Conservation (phyloP, 2,113 vertebrate genomes). For the Martes martes region DNA sequence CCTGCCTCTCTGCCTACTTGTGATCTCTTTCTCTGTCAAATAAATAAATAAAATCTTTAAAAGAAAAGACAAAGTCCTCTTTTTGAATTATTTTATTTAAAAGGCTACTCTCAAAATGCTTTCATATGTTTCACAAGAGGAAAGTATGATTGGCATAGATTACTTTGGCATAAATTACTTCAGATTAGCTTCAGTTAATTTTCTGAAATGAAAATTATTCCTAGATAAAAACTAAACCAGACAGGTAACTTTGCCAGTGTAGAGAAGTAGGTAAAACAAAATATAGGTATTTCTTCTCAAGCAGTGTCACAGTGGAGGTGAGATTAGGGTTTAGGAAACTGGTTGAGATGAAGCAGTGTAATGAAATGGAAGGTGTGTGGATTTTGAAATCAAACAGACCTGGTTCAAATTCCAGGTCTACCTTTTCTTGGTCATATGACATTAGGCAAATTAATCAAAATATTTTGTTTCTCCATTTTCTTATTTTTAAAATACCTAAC, state of each 20-base stretch:
- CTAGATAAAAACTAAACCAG: neutral
- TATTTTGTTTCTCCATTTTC: conserved; percentile 3
- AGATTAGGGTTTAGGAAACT: neutral
- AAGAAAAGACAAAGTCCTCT: neutral
- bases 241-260: neutral
- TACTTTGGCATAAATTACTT: neutral
- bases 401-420: neutral
- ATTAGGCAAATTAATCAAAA: conserved; percentile 3
- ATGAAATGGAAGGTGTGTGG: neutral
- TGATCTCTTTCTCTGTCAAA: too few species aligned
- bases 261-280: neutral
- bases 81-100: conserved; percentile 43
- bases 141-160: neutral
- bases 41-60: too few species aligned
- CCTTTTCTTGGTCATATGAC: neutral
- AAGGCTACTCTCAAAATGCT: neutral
- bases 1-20: too few species aligned
- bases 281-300: neutral
- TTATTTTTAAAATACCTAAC: conserved; percentile 8
- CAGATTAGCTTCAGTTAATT: neutral
- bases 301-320: neutral
- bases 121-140: neutral
- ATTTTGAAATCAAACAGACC: conserved; percentile 11
- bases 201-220: neutral
- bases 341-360: neutral